Evolutionary conservation across 2,113 vertebrate species (phyloP).

Genomic region (Patagioenas fasciata): DNA sequence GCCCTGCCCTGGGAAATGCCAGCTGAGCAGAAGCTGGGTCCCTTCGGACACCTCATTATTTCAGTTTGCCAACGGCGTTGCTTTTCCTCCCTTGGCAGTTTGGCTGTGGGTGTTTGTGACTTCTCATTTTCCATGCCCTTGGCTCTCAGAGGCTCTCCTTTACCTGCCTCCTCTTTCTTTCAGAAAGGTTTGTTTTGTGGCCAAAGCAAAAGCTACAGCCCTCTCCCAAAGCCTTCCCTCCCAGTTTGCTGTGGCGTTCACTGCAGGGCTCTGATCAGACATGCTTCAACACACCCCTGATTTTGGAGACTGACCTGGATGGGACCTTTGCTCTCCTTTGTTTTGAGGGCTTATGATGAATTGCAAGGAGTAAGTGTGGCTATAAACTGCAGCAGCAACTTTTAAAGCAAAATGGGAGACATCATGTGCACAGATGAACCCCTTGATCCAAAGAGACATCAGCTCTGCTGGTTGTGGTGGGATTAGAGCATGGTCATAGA

Average conservation of each 20-base stretch:
- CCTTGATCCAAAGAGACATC: not conserved
- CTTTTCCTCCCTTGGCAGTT: constrained; percentile 27
- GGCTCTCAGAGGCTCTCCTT: not conserved
- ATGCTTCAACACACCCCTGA: not conserved
- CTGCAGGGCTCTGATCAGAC: not conserved
- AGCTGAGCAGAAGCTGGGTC: not conserved
- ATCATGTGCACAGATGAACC: not conserved
- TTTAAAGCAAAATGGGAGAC: not conserved
- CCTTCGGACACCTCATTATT: constrained; percentile 47
- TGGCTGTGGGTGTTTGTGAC: not conserved
- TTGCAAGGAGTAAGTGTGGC: not conserved
- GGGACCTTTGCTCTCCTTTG: not conserved
- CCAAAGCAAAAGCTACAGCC: not conserved
- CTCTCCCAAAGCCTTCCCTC: not conserved
- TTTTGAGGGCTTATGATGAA: not conserved
- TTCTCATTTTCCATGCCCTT: constrained; percentile 32
- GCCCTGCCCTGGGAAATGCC: constrained; percentile 4
- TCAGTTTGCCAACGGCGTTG: not conserved
- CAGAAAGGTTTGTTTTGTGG: not conserved
- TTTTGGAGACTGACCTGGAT: not conserved
- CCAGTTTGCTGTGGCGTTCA: not conserved
- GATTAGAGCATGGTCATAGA: not conserved
- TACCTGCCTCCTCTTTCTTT: not conserved
- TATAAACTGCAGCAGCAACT: not conserved
- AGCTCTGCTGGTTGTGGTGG: not conserved